Percentiles rank a stretch among this genome's conserved stretches.
These are phyloP conservation scores for Hirundichthys speculiger DNA, from an alignment of 2,113 vertebrate species.

Conservation along the genomic window DNA sequence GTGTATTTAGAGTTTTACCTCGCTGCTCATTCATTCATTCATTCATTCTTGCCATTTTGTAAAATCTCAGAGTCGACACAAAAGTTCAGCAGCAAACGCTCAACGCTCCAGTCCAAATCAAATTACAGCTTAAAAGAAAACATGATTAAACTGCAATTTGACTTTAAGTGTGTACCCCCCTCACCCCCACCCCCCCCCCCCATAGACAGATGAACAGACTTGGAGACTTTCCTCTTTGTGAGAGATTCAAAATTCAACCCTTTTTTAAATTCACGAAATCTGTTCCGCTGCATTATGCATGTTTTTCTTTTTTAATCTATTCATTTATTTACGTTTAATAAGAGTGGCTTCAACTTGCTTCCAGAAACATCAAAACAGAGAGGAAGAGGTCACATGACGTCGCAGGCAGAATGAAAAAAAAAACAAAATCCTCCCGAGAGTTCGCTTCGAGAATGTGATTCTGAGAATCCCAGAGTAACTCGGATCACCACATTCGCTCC, in stretches of 20 bases:
- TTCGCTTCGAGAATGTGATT: constrained; percentile 31
- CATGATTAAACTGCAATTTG: constrained; percentile 44
- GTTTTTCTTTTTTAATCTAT: constrained; percentile 11
- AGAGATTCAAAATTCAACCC: constrained; percentile 40
- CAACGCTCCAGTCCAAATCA: constrained; percentile 22
- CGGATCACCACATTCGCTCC: constrained; percentile 9
- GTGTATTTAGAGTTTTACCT: constrained; percentile 11
- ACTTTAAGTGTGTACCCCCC: constrained; percentile 44
- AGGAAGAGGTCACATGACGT: constrained; percentile 48
- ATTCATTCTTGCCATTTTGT: constrained; percentile 19
- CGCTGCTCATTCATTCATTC: background rate
- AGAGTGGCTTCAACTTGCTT: constrained; percentile 55
- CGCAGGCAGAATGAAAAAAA: constrained; percentile 35
- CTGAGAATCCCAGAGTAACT: constrained; percentile 16
- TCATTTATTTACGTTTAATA: constrained; percentile 11
- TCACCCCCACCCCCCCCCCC: too few relatives aligned
- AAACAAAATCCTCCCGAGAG: constrained; percentile 13
- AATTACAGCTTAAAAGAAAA: constrained; percentile 36
- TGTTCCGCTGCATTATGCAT: constrained; percentile 63
- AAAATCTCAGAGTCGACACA: constrained; percentile 31
- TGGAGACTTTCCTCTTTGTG: constrained; percentile 36
- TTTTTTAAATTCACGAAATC: constrained; percentile 61
- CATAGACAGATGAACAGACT: constrained; percentile 54
- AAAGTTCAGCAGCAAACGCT: constrained; percentile 46
- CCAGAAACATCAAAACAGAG: constrained; percentile 49